These are phyloP conservation scores for Phataginus tetradactyla DNA, from an alignment of 2,797 vertebrate species.

Conservation along the genomic window DNA sequence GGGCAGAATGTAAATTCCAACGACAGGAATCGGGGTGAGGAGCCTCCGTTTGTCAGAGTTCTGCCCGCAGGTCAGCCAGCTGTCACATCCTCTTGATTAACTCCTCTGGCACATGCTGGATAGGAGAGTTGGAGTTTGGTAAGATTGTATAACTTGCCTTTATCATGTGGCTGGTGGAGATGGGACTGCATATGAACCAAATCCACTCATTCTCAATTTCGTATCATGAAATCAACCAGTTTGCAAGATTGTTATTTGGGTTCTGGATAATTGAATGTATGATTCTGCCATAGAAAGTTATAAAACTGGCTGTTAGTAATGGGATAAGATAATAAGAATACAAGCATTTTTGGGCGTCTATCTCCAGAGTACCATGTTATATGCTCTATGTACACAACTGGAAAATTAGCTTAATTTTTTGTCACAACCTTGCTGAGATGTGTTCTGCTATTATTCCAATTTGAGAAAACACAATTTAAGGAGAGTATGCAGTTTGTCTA, in stretches of 20 bases:
- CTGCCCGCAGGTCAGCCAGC: neutral
- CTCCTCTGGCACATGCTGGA: neutral
- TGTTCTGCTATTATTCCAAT: neutral
- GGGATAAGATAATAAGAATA: neutral
- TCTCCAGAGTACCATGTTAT: neutral
- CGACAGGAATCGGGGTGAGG: neutral
- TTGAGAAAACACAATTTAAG: neutral
- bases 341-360: neutral
- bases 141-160: neutral
- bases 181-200: neutral
- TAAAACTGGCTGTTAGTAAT: neutral
- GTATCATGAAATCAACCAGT: neutral
- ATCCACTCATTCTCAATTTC: neutral
- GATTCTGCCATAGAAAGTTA: neutral
- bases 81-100: neutral
- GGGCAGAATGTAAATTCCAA: too few relatives aligned
- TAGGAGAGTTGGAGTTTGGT: neutral
- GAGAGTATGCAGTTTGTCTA: neutral
- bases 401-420: neutral
- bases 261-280: neutral
- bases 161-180: neutral
- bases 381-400: neutral
- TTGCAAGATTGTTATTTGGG: neutral
- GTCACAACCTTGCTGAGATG: neutral
- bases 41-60: neutral